Percentiles rank a stretch among this genome's conserved stretches.
Evolutionary conservation across 2,888 invertebrate species (phyloP).

Genomic region (Synergus gifuensis): DNA sequence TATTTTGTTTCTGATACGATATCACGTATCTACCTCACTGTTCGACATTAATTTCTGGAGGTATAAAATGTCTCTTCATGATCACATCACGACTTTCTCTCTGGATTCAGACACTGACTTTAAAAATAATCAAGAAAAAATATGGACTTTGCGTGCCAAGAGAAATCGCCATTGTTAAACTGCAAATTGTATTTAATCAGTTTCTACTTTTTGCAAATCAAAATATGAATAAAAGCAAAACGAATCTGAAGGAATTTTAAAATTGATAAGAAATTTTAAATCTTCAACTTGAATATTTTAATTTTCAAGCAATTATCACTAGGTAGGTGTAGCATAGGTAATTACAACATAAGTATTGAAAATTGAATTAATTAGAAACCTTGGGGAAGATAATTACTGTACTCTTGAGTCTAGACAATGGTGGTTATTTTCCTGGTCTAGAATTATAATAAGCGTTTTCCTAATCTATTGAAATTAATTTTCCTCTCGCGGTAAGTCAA

Average conservation of each 20-base stretch:
- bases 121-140: background rate
- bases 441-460: background rate
- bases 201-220: background rate
- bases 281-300: background rate
- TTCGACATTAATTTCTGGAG: background rate
- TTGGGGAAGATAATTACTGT: background rate
- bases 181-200: background rate
- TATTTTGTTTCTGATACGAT: background rate
- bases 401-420: background rate
- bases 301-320: background rate
- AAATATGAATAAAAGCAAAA: background rate
- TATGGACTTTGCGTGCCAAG: background rate
- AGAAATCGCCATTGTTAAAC: background rate
- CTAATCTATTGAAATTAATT: conserved; percentile 7
- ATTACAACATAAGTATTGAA: background rate
- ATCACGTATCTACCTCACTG: background rate
- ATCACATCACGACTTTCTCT: background rate
- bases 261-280: no score
- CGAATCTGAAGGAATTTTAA: background rate
- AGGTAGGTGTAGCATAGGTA: background rate
- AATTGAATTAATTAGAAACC: background rate
- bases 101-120: background rate
- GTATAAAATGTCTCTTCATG: background rate
- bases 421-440: background rate
- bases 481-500: background rate